A percentile compares a stretch with the other conserved stretches of the same genome.
Evolutionary conservation across 2,113 vertebrate species (phyloP).

Genomic region (Laticauda laticaudata): DNA sequence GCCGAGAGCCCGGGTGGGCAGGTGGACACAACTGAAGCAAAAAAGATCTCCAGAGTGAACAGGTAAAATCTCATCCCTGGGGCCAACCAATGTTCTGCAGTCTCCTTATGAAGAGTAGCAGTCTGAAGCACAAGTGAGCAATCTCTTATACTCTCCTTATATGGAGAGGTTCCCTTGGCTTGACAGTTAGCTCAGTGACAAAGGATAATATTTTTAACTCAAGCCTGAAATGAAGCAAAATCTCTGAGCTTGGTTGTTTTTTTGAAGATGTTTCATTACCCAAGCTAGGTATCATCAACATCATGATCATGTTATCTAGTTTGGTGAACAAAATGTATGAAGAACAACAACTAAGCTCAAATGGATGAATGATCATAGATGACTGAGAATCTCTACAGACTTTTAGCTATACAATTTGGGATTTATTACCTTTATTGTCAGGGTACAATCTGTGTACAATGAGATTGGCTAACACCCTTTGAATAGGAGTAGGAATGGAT

Average conservation of each 20-base stretch:
- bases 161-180: not conserved
- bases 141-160: not conserved
- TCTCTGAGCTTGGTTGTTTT: not conserved
- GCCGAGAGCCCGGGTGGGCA: too few relatives aligned
- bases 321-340: not conserved
- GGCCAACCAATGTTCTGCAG: not conserved
- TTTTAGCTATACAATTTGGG: too few relatives aligned
- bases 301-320: not conserved
- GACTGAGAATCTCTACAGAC: too few relatives aligned
- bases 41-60: too few relatives aligned
- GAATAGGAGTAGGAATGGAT: too few relatives aligned
- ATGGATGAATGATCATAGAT: too few relatives aligned
- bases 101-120: not conserved
- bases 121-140: not conserved
- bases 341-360: not conserved
- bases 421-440: too few relatives aligned
- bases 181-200: not conserved
- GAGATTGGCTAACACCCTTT: too few relatives aligned
- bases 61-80: too few relatives aligned
- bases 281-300: not conserved
- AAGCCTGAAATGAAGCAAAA: not conserved
- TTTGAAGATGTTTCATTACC: not conserved
- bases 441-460: too few relatives aligned
- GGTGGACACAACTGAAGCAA: too few relatives aligned
- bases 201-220: not conserved